phyloP scores from a whole-genome alignment of 2,888 invertebrate genomes.

The Lamellibrachia satsuma region DNA sequence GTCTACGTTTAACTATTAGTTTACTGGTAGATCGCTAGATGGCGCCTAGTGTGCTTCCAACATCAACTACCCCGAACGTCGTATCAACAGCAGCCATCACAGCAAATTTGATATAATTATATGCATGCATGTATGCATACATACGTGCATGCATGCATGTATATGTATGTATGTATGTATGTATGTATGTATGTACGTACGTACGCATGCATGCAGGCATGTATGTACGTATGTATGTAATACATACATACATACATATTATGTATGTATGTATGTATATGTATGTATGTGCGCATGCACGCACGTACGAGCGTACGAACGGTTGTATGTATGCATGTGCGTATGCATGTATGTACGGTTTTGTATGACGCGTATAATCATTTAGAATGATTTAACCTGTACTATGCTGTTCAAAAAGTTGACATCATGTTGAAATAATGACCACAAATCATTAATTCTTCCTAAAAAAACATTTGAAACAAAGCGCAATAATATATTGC shows the following conservation, averaged over 20 bases:
- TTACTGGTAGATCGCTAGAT: background rate
- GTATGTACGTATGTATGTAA: background rate
- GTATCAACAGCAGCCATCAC: background rate
- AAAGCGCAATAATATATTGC: background rate
- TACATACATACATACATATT: too few relatives aligned
- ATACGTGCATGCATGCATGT: background rate
- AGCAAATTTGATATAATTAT: too few relatives aligned
- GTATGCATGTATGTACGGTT: background rate
- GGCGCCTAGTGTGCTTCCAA: background rate
- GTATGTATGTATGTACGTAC: background rate
- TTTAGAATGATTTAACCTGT: background rate
- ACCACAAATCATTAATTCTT: too few relatives aligned
- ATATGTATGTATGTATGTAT: background rate
- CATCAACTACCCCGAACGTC: background rate
- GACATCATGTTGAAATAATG: too few relatives aligned
- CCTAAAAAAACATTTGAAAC: background rate
- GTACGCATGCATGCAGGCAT: background rate
- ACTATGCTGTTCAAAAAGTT: too few relatives aligned
- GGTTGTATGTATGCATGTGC: background rate
- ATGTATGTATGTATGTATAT: too few relatives aligned
- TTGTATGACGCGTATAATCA: background rate
- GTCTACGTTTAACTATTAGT: background rate
- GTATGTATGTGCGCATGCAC: background rate
- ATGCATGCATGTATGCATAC: background rate
- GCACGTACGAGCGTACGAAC: background rate